Base-by-base conservation (phyloP, 2,113 vertebrate species). In the Mus musculus region DNA sequence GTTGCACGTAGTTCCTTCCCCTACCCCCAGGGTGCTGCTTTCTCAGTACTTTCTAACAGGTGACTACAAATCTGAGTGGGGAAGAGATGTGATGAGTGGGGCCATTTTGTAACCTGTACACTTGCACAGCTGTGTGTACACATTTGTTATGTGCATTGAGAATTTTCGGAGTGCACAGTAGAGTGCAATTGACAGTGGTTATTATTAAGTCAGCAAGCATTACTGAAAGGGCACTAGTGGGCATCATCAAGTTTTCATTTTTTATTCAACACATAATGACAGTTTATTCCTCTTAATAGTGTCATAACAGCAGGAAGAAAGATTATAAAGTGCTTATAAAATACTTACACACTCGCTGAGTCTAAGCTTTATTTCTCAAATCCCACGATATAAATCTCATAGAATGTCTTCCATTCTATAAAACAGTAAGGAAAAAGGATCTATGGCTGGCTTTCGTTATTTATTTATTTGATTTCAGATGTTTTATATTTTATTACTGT, bases 281-380 rank as follows among this genome's bases (percentile, higher is more conserved):
- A 73, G 7, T 86, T 17, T 4, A 16, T 91, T 67, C 19, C 19
- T 94, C 71, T 78, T 77, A 61, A 89, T 65, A 82, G 30, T 88
- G 71, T 81, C 54, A 80, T 7, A 93, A 56, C 30, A 88, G 26
- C 73, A 78, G 54, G 46, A 75, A 93, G 33, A 69, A 17, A 71
- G 46, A n/a, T 94, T 91, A 94, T 28, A 46, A 91, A 81, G 16
- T 86, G 39, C 73, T 78, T 82, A 69, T 67, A 89, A 96, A 89
- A 89, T 95, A 12, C 84, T 86, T 73, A 65, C 11, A 46, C 28
- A 90, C 80, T 88, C 13, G 63, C 77, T 56, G 13, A 89, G 20
- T 87, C 26, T 19, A 75, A 71, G 93, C 84, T 91, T 87, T n/a
- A 49, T 56, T 90, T 90, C 85, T 93, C 81, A 52, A 88, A 77